Evolutionary conservation across 2,113 vertebrate species (phyloP), one percentile per base, ranked within the genome.

Genomic region (Rhinoderma darwinii): DNA sequence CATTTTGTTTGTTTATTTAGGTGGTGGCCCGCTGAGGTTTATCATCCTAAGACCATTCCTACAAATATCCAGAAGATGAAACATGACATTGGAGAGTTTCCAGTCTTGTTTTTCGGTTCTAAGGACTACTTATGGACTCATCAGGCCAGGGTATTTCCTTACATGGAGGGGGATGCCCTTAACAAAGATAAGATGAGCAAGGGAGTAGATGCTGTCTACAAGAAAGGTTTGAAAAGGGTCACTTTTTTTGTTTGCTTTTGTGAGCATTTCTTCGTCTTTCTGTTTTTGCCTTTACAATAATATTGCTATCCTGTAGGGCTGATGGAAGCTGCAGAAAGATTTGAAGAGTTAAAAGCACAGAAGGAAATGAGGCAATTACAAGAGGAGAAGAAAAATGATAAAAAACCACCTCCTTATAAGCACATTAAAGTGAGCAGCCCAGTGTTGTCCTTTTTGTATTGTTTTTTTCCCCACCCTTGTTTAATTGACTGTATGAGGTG

Each of bases 21-120:
- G 91, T 99, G 98, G 98, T 99, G 98, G 98, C 98, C 98, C 10
- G 98, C 98, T 54, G 98, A 99, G 92, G 96, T 99, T 86, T 99
- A 97, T 89, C 96, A 99, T 92, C 98, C 97, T 59, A 96, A 96
- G 89, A 95, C 93, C 50, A 95, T 99, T 92, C 98, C 98, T 43
- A 95, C 96, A 61, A 99, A 99, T 91, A 99, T 99, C 87, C 97
- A 96, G 90, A 95, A 97, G 85, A 99, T 99, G 97, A 96, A 94
- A 85, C 98, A 99, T 41, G 97, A 98, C 44, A 96, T 99, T 0
- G 98, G 98, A 0, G 98, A 99, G 91, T 99, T 99, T 83, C 97
- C 98, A 0, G 98, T 99, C n/a, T 96, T 98, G 70, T 99, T 99
- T 91, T 99, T 99, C 0, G 98, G 98, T 76, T 99, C 98, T 88